Evolutionary conservation across 2,888 invertebrate genomes (phyloP).

Genomic region (Prenolepis imparis): DNA sequence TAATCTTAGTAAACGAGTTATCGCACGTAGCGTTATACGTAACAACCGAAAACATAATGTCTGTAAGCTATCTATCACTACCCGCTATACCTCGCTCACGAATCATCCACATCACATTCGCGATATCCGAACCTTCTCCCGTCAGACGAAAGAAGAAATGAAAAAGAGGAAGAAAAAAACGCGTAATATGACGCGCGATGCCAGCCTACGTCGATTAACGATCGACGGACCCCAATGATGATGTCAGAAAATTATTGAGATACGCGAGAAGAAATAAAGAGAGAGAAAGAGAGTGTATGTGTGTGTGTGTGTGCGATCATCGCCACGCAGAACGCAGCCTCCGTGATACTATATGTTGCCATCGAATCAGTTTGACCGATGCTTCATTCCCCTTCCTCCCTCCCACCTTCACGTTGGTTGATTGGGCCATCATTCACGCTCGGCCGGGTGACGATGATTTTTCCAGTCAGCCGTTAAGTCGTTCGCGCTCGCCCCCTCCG

Average conservation of each 20-base stretch:
- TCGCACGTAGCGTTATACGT: constrained; percentile 64
- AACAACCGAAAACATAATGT: constrained; percentile 61
- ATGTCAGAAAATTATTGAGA: constrained; percentile 25
- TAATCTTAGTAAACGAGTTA: constrained; percentile 64
- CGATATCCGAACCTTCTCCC: constrained; percentile 7
- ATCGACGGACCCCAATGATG: constrained; percentile 71
- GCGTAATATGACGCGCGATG: constrained; percentile 20
- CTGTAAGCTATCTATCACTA: constrained; percentile 73
- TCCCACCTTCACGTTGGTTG: constrained; percentile 20
- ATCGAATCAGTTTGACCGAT: constrained; percentile 70
- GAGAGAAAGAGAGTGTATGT: background rate
- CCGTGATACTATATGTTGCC: constrained; percentile 65
- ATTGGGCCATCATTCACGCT: constrained; percentile 55
- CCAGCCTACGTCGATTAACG: constrained; percentile 72
- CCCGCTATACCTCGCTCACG: constrained; percentile 56
- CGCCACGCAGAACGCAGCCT: constrained; percentile 55
- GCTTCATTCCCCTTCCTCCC: background rate
- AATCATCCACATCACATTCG: constrained; percentile 31
- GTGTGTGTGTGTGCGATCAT: constrained; percentile 40
- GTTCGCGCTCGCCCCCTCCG: constrained; percentile 31
- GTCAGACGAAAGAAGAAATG: constrained; percentile 10
- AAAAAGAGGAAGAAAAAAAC: constrained; percentile 21
- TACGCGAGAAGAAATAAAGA: constrained; percentile 6
- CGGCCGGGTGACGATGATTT: constrained; percentile 69
- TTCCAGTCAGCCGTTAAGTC: constrained; percentile 54